A percentile compares a stretch with the other conserved stretches of the same genome.
phyloP scores from a whole-genome alignment of 2,797 vertebrate species.

The Hafferia zeledoni region DNA sequence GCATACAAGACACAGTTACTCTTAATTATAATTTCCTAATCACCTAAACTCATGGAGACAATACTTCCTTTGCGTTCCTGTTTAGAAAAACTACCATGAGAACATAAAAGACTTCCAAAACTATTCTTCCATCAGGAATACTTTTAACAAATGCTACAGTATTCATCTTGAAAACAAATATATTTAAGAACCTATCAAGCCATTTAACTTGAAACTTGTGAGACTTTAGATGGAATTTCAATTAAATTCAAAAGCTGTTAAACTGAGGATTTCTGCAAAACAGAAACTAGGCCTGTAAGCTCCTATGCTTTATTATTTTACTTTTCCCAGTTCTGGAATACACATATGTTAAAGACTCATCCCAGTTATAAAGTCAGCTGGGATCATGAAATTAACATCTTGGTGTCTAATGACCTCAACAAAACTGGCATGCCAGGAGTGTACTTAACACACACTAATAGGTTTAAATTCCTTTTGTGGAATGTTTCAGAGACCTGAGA shows the following conservation, averaged over 20 bases:
- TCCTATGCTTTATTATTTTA: neutral
- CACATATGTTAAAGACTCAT: neutral
- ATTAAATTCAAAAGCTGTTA: neutral
- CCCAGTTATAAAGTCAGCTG: neutral
- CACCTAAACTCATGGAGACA: constrained; percentile 1
- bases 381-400: neutral
- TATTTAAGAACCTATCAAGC: constrained; percentile 6
- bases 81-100: neutral
- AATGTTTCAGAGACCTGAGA: neutral
- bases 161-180: neutral
- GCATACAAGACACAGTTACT: neutral
- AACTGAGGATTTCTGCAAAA: neutral
- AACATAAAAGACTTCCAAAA: constrained; percentile 19
- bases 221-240: constrained; percentile 12
- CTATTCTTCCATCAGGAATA: neutral
- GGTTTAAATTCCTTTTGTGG: neutral
- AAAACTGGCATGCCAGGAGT: neutral
- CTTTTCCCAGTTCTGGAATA: neutral
- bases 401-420: neutral
- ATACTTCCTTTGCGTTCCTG: neutral
- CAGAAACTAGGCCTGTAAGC: neutral
- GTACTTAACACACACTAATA: neutral
- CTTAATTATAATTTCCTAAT: constrained; percentile 32
- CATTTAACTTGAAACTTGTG: neutral
- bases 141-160: neutral